Conservation (phyloP, 2,113 vertebrate species). For the Halichoeres trimaculatus region DNA sequence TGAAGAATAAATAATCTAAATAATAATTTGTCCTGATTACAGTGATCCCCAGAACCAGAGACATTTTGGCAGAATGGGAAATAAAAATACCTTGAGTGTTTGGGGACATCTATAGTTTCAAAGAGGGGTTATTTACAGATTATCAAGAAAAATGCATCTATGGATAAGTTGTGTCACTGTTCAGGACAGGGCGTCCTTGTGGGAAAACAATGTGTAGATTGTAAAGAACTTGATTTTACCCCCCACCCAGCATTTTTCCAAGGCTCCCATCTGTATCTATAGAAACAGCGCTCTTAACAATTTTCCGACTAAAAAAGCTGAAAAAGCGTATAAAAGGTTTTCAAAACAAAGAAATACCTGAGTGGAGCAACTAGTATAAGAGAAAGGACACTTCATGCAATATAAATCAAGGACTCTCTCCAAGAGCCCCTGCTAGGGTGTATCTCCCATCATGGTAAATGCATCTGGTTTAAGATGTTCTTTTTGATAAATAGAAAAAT, state of each 20-base stretch:
- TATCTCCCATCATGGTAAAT: too few relatives aligned
- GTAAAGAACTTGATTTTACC: too few relatives aligned
- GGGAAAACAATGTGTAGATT: too few relatives aligned
- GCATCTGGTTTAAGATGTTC: too few relatives aligned
- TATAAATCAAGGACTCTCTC: background rate
- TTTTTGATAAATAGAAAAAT: too few relatives aligned
- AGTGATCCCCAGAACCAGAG: background rate
- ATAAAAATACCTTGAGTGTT: too few relatives aligned
- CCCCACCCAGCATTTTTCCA: too few relatives aligned
- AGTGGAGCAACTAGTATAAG: background rate
- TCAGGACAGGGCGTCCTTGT: too few relatives aligned
- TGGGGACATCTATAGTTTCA: too few relatives aligned
- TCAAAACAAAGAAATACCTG: background rate
- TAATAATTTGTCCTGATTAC: background rate
- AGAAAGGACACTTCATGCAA: background rate
- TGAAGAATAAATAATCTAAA: too few relatives aligned
- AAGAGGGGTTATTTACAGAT: background rate
- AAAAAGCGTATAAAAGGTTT: background rate
- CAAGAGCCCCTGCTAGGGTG: background rate
- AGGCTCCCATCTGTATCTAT: background rate
- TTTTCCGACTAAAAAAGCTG: background rate
- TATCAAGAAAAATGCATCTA: background rate
- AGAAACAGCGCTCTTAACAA: background rate
- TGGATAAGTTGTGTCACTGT: too few relatives aligned
- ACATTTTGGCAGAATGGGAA: too few relatives aligned